Evolutionary conservation across 2,888 invertebrate species (phyloP), one percentile per base, ranked within the genome.

Genomic region (Podotricha telesiphe): DNA sequence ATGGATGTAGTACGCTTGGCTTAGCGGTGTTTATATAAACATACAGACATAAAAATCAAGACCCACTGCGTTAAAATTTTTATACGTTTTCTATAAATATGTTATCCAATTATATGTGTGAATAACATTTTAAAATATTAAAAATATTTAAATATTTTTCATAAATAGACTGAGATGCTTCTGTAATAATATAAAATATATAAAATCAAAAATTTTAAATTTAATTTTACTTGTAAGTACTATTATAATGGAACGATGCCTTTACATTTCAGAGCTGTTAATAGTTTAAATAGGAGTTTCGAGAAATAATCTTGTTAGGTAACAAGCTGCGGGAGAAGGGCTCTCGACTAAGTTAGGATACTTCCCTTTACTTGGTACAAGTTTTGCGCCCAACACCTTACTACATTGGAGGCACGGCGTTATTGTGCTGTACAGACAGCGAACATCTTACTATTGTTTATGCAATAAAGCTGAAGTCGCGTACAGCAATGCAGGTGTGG

Each of bases 301-400:
- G 78, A 82, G 80, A 85, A 85, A 84, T 88, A 86, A 88, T 85
- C 85, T 87, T 85, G 88, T 89, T 88, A 87, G 84, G 83, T 84
- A 87, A 87, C 86, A 86, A 86, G 82, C 83, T 84, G 83, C 81
- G 76, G 76, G 78, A 77, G 81, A 86, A 86, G 86, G 86, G 85
- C 80, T 80, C 84, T 83, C 75, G 65, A 75, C 76, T 66, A 86
- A 88, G 86, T 89, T 88, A 79, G 80, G 83, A 81, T 85, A 86
- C 87, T 89, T 86, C 84, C 80, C 85, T 86, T 86, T 84, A 85
- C 86, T 86, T 85, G 72, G 71, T 73, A 68, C 74, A 78, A 83
- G 81, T 83, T 83, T 55, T 77, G 75, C 76, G 74, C 72, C 75
- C 71, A 71, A 74, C 75, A 69, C 73, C 73, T 72, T 70, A 64